Conservation (phyloP, 92 coral and sea anemone species). For the Bergia puertoricense region DNA sequence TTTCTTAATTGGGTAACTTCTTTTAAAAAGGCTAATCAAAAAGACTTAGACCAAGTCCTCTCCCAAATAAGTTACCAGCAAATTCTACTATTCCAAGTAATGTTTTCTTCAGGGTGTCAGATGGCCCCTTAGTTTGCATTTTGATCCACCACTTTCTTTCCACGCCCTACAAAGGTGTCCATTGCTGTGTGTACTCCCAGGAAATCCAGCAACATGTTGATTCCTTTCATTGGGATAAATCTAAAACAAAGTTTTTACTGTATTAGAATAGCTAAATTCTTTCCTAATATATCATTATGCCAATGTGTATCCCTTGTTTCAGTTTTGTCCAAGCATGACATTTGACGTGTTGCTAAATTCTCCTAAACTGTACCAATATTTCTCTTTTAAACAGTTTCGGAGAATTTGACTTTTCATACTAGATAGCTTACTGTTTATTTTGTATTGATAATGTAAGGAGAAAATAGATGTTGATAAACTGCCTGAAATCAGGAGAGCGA, state of each 20-base stretch:
- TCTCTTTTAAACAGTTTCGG: no score
- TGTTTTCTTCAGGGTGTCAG: background rate
- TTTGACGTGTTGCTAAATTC: no score
- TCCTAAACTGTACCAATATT: no score
- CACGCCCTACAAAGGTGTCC: slow-evolving; percentile 84
- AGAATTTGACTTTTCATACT: no score
- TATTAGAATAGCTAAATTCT: background rate
- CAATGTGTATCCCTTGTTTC: no score
- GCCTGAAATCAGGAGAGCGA: no score
- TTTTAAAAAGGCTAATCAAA: no score
- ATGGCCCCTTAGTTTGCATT: slow-evolving; percentile 10
- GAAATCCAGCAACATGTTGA: slow-evolving; percentile 61
- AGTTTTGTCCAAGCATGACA: no score
- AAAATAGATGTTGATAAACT: no score
- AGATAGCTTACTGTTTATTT: no score
- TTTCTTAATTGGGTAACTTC: no score
- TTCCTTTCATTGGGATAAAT: slow-evolving; percentile 68
- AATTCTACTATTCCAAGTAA: background rate
- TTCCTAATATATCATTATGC: background rate
- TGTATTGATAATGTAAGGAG: no score
- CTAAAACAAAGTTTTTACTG: slow-evolving; percentile 48
- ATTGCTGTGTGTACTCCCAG: slow-evolving; percentile 80
- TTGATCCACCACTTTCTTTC: slow-evolving; percentile 27
- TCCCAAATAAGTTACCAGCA: background rate
- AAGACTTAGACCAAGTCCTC: background rate